Evolutionary conservation across 2,888 invertebrate species (phyloP), one percentile per base, ranked within the genome.

Genomic region (Papilio demoleus): DNA sequence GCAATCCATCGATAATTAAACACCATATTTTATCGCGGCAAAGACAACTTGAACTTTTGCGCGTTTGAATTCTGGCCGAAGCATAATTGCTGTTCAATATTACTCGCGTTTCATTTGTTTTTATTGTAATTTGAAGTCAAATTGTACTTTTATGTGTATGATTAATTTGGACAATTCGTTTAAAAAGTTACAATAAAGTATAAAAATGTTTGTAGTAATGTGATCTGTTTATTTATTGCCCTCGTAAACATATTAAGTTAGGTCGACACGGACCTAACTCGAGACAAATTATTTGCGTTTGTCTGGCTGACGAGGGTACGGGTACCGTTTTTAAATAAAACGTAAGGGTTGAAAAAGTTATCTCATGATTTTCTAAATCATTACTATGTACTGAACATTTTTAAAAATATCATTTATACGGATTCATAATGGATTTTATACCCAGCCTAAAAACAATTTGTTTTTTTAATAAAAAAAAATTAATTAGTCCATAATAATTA

Each of bases 271-370:
- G 45, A 59, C 66, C 60, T 66, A 66, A 66, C 60, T 47, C 47
- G 47, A 66, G 66, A 66, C 47, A 66, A 66, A 66, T 66, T 66
- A 66, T 66, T 66, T 38, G 66, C 60, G 60, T 66, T 50, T 60
- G 66, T 66, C 59, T 60, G 50, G 12, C 27, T 60, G 60, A 66
- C 59, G 50, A 66, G 66, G 66, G 66, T 66, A 59, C 36, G 50
- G 50, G 66, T 59, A 60, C 47, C 60, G 60, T 17, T 60, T 60
- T 50, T 47, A 60, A 66, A 66, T 60, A 36, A 66, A 38, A 60
- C 27, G 47, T 66, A 24, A 5, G 53, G 50, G 4, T 64, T 53
- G 14, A 53, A 64, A 64, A 64, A 38, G 53, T 50, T 27, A 36
- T 53, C 38, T 38, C 4, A 59, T 38, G 38, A 59, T 38, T 14